A percentile compares a stretch with the other conserved stretches of the same genome.
These are phyloP conservation scores for Nothoprocta perdicaria DNA, from an alignment of 2,113 vertebrate species.

Conservation along the genomic window DNA sequence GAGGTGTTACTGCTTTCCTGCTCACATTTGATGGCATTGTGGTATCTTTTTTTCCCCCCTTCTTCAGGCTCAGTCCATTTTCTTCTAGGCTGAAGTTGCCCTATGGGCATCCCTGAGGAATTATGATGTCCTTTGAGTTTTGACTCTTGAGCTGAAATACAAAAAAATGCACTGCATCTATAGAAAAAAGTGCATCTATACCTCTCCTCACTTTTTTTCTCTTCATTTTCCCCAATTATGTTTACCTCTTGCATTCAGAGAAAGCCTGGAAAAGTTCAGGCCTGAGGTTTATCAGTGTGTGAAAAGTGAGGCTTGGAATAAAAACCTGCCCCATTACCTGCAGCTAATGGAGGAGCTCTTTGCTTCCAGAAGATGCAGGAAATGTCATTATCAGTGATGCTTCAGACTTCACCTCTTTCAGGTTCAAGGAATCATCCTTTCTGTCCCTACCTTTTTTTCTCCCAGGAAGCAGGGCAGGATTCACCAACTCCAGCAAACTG, in stretches of 20 bases:
- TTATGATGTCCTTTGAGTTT: not conserved
- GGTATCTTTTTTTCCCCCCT: not conserved
- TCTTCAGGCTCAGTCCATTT: not conserved
- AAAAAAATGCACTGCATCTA: not conserved
- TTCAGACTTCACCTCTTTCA: not conserved
- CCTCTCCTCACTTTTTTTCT: not conserved
- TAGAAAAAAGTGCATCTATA: rapidly evolving
- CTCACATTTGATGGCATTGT: not conserved
- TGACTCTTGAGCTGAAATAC: not conserved
- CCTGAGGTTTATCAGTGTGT: not conserved
- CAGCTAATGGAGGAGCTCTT: not conserved
- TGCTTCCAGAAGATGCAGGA: not conserved
- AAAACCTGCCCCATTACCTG: not conserved
- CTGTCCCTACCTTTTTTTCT: not conserved
- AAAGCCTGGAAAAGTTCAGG: not conserved
- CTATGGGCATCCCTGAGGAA: not conserved
- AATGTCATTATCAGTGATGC: not conserved
- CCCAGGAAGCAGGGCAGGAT: not conserved
- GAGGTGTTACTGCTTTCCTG: not conserved
- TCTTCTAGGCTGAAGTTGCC: not conserved
- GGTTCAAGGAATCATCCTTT: not conserved
- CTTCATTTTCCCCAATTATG: not conserved
- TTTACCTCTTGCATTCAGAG: not conserved
- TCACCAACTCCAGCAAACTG: not conserved
- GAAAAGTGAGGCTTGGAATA: not conserved